These are phyloP conservation scores for Garrulus glandarius DNA, from an alignment of 2,797 vertebrate species.

Conservation along the genomic window DNA sequence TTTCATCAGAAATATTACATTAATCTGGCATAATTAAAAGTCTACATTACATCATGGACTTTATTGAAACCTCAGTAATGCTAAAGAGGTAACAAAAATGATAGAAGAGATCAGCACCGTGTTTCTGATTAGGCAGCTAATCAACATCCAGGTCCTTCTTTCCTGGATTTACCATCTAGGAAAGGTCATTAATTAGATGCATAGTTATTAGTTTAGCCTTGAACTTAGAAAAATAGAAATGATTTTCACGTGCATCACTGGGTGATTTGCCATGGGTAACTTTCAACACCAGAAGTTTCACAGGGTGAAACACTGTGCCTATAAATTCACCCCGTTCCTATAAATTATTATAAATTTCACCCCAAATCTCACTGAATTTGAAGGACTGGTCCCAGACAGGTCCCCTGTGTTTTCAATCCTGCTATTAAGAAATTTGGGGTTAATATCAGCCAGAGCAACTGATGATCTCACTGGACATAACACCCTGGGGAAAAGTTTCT, in stretches of 20 bases:
- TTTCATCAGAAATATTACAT: conserved; percentile 49
- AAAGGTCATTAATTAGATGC: conserved; percentile 17
- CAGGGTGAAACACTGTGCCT: background rate
- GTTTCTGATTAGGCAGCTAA: conserved; percentile 20
- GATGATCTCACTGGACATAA: background rate
- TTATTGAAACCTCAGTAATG: background rate
- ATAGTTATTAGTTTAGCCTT: background rate
- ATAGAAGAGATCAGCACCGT: background rate
- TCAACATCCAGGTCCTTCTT: conserved; percentile 10
- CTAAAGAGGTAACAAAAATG: background rate
- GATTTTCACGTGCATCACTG: background rate
- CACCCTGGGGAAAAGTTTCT: background rate
- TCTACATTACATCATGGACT: conserved; percentile 2
- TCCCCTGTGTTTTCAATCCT: background rate
- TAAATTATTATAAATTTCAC: background rate
- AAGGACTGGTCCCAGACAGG: background rate
- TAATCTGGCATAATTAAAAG: conserved; percentile 57
- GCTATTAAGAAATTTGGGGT: background rate
- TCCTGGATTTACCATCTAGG: background rate
- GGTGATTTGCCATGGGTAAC: background rate
- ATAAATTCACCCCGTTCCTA: background rate
- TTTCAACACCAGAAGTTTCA: background rate
- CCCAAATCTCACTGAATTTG: background rate
- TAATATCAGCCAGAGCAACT: background rate
- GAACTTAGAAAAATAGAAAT: background rate